These are phyloP conservation scores for Aphodius sticticus DNA, from an alignment of 2,888 invertebrate species.

Conservation along the genomic window DNA sequence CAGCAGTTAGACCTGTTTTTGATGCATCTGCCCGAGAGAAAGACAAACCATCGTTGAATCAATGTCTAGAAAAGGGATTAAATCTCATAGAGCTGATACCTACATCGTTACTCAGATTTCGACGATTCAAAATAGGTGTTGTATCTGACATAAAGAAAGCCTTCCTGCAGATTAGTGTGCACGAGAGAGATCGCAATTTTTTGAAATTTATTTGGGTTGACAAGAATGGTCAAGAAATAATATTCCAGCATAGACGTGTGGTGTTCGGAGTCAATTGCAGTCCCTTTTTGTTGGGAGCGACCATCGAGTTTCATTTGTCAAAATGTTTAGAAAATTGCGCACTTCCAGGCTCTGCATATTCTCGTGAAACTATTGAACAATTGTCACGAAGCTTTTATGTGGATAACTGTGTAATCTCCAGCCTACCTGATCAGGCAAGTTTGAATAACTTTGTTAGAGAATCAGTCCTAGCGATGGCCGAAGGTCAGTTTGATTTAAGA, in stretches of 20 bases:
- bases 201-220: constrained; percentile 46
- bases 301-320: constrained; percentile 43
- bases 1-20: constrained; percentile 42
- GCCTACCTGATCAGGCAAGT: not conserved
- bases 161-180: constrained; percentile 47
- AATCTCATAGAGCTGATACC: constrained; percentile 32
- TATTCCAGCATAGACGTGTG: constrained; percentile 42
- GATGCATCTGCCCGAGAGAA: constrained; percentile 42
- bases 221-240: constrained; percentile 15
- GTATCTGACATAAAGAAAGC: constrained; percentile 48
- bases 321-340: constrained; percentile 10
- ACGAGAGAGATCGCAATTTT: constrained; percentile 43
- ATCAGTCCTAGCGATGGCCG: constrained; percentile 23
- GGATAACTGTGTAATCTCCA: constrained; percentile 42
- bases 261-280: constrained; percentile 43
- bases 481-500: constrained; percentile 8
- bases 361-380: not conserved
- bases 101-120: constrained; percentile 35
- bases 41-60: constrained; percentile 27
- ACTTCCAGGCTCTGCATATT: not conserved
- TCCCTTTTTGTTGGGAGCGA: constrained; percentile 45
- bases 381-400: constrained; percentile 42
- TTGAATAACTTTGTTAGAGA: constrained; percentile 26
- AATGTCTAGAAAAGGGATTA: too few species aligned
- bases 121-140: constrained; percentile 36